These are phyloP conservation scores for Zoanthus sansibaricus DNA, from an alignment of 92 coral and sea anemone species.

Conservation along the genomic window DNA sequence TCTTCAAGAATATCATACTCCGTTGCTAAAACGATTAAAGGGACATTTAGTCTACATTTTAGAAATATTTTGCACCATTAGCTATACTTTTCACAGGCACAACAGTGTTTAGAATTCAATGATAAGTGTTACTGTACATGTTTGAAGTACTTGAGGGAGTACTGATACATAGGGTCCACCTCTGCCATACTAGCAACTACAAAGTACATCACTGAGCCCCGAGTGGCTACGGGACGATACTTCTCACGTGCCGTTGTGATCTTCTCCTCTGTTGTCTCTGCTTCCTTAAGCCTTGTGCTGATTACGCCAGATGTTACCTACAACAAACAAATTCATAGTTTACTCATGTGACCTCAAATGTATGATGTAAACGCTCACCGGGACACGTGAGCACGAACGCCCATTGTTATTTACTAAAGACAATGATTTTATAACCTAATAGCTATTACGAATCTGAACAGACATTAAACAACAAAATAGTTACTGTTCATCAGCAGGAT, in stretches of 20 bases:
- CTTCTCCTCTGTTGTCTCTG: conserved; percentile 96
- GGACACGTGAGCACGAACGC: background rate
- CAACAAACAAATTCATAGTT: background rate
- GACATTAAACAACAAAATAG: too few relatives aligned
- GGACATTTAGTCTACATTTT: too few relatives aligned
- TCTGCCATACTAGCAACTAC: conserved; percentile 99
- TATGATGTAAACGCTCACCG: background rate
- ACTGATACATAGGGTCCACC: conserved; percentile 96
- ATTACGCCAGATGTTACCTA: conserved; percentile 99
- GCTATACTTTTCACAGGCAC: too few relatives aligned
- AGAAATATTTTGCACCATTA: too few relatives aligned
- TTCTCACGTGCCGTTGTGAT: conserved; percentile 94
- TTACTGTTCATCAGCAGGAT: too few relatives aligned
- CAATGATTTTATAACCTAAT: too few relatives aligned
- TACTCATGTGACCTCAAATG: background rate
- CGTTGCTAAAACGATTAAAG: too few relatives aligned
- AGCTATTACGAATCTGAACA: too few relatives aligned
- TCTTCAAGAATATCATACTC: too few relatives aligned
- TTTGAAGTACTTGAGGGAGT: conserved; percentile 93
- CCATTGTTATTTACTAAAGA: too few relatives aligned
- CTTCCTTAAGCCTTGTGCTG: conserved; percentile 92
- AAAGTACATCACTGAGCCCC: conserved; percentile 99
- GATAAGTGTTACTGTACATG: conserved; percentile 70
- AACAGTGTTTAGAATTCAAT: background rate
- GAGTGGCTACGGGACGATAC: conserved; percentile 97